A percentile compares a stretch with the other conserved stretches of the same genome.
phyloP scores from a whole-genome alignment of 2,113 vertebrate species.

The Agelaius phoeniceus region DNA sequence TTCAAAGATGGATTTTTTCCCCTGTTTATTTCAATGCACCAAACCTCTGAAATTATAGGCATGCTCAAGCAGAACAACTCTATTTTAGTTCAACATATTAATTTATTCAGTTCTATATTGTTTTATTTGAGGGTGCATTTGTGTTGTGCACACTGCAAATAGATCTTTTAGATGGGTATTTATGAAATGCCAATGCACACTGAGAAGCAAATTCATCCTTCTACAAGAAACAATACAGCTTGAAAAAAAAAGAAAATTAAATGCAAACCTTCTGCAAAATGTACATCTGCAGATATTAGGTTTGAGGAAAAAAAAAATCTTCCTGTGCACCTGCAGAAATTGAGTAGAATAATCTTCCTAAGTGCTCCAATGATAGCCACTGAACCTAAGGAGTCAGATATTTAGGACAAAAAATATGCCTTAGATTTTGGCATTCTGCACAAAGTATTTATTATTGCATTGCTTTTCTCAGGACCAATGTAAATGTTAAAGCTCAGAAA shows the following conservation, averaged over 20 bases:
- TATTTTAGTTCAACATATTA: background rate
- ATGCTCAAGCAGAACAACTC: background rate
- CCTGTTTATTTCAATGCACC: background rate
- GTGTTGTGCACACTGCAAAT: background rate
- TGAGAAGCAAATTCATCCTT: slow-evolving; percentile 50
- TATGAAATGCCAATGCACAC: background rate
- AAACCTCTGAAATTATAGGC: background rate
- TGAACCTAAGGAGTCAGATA: background rate
- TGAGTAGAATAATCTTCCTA: background rate
- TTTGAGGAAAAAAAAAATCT: background rate
- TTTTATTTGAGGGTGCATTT: slow-evolving; percentile 33
- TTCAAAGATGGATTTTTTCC: background rate
- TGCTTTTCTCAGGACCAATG: background rate
- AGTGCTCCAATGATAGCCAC: background rate
- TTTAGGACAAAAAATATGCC: background rate
- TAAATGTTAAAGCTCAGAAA: background rate
- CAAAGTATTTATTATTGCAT: background rate
- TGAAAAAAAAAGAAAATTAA: background rate
- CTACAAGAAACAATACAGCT: slow-evolving; percentile 17
- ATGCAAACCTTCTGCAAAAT: background rate
- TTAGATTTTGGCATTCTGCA: background rate
- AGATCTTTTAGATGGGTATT: slow-evolving; percentile 45
- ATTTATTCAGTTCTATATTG: background rate
- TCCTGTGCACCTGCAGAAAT: slow-evolving; percentile 1
- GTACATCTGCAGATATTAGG: background rate